phyloP scores from a whole-genome alignment of 2,888 invertebrate species.

The Drosophila affinis region DNA sequence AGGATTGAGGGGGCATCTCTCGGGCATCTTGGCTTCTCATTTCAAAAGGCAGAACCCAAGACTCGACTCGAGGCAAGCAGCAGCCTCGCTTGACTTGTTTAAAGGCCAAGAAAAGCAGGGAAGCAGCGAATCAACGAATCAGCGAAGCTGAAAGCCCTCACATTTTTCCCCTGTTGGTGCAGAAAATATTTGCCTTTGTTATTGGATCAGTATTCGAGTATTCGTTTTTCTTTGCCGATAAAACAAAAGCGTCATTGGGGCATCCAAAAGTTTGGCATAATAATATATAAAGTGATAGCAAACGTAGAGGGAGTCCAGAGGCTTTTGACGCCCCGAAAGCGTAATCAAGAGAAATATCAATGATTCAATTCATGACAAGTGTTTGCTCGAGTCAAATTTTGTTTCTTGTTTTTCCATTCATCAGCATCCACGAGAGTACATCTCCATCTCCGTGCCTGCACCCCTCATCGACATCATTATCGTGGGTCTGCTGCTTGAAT shows the following conservation, averaged over 20 bases:
- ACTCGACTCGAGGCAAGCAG: not conserved
- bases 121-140: not conserved
- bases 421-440: constrained; percentile 34
- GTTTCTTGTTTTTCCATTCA: constrained; percentile 70
- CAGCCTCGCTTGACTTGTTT: not conserved
- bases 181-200: constrained; percentile 52
- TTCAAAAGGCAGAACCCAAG: constrained; percentile 26
- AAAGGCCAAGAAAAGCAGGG: constrained; percentile 22
- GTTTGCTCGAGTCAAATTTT: constrained; percentile 63
- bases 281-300: constrained; percentile 65
- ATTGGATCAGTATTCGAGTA: constrained; percentile 50
- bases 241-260: constrained; percentile 28
- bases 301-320: not conserved
- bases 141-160: constrained; percentile 1
- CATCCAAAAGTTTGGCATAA: constrained; percentile 50
- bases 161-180: constrained; percentile 1
- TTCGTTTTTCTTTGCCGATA: constrained; percentile 23
- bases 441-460: constrained; percentile 27
- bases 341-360: constrained; percentile 54
- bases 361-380: constrained; percentile 69
- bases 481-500: constrained; percentile 64
- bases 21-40: constrained; percentile 15
- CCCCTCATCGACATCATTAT: constrained; percentile 39
- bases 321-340: constrained; percentile 22
- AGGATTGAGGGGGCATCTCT: constrained; percentile 16